Conservation (phyloP, 2,797 vertebrate species). For the Urosaurus nigricauda region DNA sequence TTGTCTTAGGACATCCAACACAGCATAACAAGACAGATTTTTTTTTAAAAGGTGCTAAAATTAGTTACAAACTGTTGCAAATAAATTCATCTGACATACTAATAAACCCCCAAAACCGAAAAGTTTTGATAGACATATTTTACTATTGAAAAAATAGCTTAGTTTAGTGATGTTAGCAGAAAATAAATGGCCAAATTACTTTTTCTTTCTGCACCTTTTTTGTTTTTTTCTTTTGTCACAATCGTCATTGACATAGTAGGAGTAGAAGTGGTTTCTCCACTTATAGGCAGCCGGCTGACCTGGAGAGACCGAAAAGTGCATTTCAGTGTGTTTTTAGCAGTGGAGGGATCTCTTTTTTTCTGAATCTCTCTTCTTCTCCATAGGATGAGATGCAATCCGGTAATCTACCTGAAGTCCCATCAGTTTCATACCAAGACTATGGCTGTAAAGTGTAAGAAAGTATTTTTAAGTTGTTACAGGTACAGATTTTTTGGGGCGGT, state of each 20-base stretch:
- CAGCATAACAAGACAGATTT: not conserved
- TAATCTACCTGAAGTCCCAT: conserved; percentile 99
- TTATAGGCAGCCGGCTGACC: conserved; percentile 94
- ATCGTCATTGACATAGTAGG: conserved; percentile 98
- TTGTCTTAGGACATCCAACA: not conserved
- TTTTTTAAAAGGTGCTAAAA: not conserved
- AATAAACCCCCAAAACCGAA: not conserved
- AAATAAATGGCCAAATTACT: not conserved
- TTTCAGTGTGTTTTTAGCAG: conserved; percentile 96
- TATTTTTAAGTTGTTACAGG: not conserved
- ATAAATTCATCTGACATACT: not conserved
- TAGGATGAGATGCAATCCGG: conserved; percentile 86
- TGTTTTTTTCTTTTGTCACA: conserved; percentile 98
- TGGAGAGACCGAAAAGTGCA: conserved; percentile 99
- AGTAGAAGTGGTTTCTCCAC: conserved; percentile 83
- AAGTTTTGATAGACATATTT: not conserved
- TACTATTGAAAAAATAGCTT: not conserved
- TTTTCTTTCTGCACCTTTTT: conserved; percentile 86
- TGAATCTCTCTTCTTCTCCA: conserved; percentile 90
- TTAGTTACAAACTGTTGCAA: not conserved
- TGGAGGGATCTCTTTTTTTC: conserved; percentile 93
- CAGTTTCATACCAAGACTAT: conserved; percentile 84
- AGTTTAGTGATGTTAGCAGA: not conserved
- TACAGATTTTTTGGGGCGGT: not conserved
- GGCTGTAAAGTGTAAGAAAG: conserved; percentile 73